Evolutionary conservation across 2,797 vertebrate species (phyloP).

Genomic region (Anabas testudineus): DNA sequence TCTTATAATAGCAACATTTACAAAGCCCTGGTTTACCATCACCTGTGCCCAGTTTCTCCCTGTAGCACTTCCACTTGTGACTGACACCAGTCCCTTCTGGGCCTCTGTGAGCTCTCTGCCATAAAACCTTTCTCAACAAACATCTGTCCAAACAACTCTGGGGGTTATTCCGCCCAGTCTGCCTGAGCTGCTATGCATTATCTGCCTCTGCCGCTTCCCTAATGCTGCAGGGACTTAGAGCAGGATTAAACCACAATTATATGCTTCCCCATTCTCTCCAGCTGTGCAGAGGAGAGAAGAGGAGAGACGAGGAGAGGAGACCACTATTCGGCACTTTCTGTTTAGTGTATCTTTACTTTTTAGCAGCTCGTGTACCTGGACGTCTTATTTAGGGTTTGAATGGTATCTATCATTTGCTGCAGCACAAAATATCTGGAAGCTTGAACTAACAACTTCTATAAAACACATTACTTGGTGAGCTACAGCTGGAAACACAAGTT

Average conservation of each 20-base stretch:
- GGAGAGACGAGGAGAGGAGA: background rate
- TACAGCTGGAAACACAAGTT: no score
- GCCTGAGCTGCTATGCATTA: slow-evolving; percentile 54
- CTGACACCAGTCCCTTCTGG: slow-evolving; percentile 19
- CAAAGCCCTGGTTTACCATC: background rate
- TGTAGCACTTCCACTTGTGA: slow-evolving; percentile 6
- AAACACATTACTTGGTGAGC: no score
- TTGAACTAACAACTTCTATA: no score
- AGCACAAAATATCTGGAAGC: no score
- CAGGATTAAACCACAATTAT: slow-evolving; percentile 74
- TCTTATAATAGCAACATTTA: background rate
- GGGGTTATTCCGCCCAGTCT: slow-evolving; percentile 36
- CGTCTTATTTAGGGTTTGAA: no score
- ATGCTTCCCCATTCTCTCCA: slow-evolving; percentile 60
- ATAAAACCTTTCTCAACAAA: slow-evolving; percentile 53
- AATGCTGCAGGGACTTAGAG: slow-evolving; percentile 71
- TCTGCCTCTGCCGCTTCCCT: slow-evolving; percentile 54
- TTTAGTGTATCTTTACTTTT: no score
- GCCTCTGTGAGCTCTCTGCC: slow-evolving; percentile 16
- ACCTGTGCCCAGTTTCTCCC: slow-evolving; percentile 6
- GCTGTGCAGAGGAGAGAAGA: slow-evolving; percentile 45
- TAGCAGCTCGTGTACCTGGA: no score
- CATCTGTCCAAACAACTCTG: slow-evolving; percentile 70
- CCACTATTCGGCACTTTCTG: no score
- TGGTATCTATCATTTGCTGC: no score